These are phyloP conservation scores for Corythoichthys intestinalis DNA, from an alignment of 2,113 vertebrate genomes.

Conservation along the genomic window DNA sequence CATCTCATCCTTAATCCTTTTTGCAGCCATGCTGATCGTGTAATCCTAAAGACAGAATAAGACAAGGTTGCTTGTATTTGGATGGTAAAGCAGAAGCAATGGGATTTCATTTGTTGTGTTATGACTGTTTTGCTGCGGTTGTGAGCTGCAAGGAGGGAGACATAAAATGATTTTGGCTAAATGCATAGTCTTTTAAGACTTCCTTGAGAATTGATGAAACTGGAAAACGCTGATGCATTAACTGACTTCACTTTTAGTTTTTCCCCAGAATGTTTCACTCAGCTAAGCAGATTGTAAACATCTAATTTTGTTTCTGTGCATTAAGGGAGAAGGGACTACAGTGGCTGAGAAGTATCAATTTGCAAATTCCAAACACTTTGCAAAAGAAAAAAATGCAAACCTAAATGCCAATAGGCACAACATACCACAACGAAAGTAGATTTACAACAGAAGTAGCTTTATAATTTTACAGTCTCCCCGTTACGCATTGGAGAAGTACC, in stretches of 20 bases:
- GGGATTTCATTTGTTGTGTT: constrained; percentile 13
- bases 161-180: neutral
- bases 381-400: too few species aligned
- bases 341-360: too few species aligned
- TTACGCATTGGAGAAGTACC: too few species aligned
- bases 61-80: constrained; percentile 15
- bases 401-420: too few species aligned
- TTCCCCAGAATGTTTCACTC: constrained; percentile 17
- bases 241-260: constrained; percentile 7
- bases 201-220: constrained; percentile 25
- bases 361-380: too few species aligned
- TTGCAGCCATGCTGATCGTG: constrained; percentile 10
- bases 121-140: constrained; percentile 1
- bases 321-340: constrained; percentile 5
- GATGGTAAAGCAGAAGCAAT: constrained; percentile 14
- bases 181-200: constrained; percentile 6
- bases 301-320: constrained; percentile 23
- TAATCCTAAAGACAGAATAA: constrained; percentile 20
- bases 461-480: too few species aligned
- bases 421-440: too few species aligned
- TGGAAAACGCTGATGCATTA: constrained; percentile 27
- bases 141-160: constrained; percentile 8
- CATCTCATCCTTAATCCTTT: constrained; percentile 29
- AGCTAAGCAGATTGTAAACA: constrained; percentile 20
- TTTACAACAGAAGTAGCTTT: too few species aligned